Conservation (phyloP, 1,140 invertebrate species). For the Varroa destructor region DNA sequence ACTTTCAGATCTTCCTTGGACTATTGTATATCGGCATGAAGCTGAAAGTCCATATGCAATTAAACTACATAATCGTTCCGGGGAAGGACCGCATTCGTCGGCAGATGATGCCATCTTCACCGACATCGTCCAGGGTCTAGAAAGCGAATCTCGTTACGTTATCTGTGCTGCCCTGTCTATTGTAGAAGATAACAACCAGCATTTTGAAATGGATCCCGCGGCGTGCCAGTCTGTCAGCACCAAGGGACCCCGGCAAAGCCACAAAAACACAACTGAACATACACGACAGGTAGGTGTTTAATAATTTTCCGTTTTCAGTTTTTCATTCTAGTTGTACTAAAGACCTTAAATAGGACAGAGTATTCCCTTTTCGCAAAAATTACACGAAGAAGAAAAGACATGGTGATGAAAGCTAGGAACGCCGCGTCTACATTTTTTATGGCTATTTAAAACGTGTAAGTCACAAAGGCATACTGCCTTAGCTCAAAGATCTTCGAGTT, state of each 20-base stretch:
- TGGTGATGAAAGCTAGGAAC: too few species aligned
- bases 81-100: slow-evolving; percentile 11
- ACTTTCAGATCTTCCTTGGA: slow-evolving; percentile 10
- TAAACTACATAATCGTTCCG: slow-evolving; percentile 7
- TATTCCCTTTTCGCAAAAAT: too few species aligned
- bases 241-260: background rate
- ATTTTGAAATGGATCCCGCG: slow-evolving; percentile 22
- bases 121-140: slow-evolving; percentile 12
- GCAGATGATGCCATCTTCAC: slow-evolving; percentile 19
- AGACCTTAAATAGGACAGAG: too few species aligned
- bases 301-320: background rate
- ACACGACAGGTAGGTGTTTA: background rate
- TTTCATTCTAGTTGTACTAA: background rate
- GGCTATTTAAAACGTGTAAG: too few species aligned
- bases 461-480: too few species aligned
- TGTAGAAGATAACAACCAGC: background rate
- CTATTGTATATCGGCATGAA: slow-evolving; percentile 4
- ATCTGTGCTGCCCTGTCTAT: slow-evolving; percentile 6
- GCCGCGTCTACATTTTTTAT: too few species aligned
- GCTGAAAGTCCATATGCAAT: slow-evolving; percentile 12
- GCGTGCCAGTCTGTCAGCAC: slow-evolving; percentile 12
- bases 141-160: slow-evolving; percentile 9
- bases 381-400: too few species aligned
- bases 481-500: too few species aligned
- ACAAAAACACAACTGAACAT: too few species aligned